Evolutionary conservation across 2,113 vertebrate species (phyloP), one percentile per base, ranked within the genome.

Genomic region (Megalops atlanticus): DNA sequence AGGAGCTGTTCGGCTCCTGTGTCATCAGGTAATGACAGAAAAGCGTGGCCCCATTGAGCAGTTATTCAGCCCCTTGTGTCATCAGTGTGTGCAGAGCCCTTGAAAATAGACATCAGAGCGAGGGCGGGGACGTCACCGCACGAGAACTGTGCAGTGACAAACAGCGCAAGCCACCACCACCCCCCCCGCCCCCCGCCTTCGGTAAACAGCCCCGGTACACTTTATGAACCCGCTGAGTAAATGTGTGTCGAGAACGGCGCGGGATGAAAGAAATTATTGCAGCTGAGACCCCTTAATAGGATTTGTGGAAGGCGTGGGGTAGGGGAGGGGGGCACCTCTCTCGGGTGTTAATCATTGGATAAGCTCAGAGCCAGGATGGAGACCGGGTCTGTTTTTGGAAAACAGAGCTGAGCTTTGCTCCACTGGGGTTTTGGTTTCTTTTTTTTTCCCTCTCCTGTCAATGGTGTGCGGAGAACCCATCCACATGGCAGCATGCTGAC

Each of bases 191-290:
- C 38, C 16, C 10, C 12, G 14, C 45, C 3, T 5, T 52, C 43
- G 24, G 75, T 54, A 76, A 76, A 76, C 45, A 76, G 45, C 43
- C 35, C 45, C 43, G 21, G 27, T 36, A 6, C 45, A 33, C 75
- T 76, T 76, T 76, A 76, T 52, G 75, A 52, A 36, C 41, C 75
- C 33, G 27, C 75, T 33, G 75, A 52, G 43, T 76, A 52, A 52
- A 52, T 76, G 75, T 14, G 16, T 52, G 45, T 45, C 31, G 12
- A 33, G 31, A 33, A 76, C 31, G 0, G 31, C 4, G 15, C 75
- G 18, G 74, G 40, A 43, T 75, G 40, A 75, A 75, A 43, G 74
- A 54, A 35, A 76, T 76, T 49, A 76, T 54, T 76, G n/a, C 75
- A 35, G 75, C 75, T 33, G 75, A 76, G 45, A 76, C 75, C 45